Evolutionary conservation across 1,140 invertebrate genomes (phyloP).

Genomic region (Leptopilina boulardi): DNA sequence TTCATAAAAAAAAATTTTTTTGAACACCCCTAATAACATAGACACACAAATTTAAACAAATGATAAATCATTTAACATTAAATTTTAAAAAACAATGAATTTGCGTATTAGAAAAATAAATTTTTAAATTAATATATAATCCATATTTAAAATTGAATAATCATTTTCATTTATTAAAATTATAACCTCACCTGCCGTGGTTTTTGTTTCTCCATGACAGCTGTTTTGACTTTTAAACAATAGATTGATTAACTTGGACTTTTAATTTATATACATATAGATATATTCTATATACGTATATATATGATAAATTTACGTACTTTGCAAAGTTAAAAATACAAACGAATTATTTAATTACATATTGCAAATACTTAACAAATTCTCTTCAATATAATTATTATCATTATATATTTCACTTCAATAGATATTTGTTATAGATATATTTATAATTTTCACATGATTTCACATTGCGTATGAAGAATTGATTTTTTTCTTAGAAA

Average conservation of each 20-base stretch:
- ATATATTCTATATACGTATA: background rate
- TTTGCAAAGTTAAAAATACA: constrained; percentile 12
- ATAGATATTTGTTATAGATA: background rate
- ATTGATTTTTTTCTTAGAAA: constrained; percentile 1
- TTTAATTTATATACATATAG: background rate
- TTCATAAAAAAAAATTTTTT: too few species aligned
- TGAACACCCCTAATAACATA: too few species aligned
- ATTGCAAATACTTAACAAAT: background rate
- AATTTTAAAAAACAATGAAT: too few species aligned
- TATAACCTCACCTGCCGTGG: constrained; percentile 52
- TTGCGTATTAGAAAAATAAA: too few species aligned
- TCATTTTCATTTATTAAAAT: background rate
- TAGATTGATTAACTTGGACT: background rate
- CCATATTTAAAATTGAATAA: constrained; percentile 27
- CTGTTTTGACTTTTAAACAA: constrained; percentile 37
- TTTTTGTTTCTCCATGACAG: constrained; percentile 61
- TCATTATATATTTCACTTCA: background rate
- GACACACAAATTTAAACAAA: too few species aligned
- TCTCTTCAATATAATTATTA: background rate
- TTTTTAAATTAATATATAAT: constrained; percentile 53
- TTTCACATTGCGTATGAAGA: background rate
- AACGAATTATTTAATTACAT: constrained; percentile 8
- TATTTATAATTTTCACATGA: background rate
- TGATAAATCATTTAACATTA: too few species aligned
- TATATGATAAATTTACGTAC: background rate